Evolutionary conservation across 2,113 vertebrate species (phyloP).

Genomic region (Myanophis thanlyinensis): DNA sequence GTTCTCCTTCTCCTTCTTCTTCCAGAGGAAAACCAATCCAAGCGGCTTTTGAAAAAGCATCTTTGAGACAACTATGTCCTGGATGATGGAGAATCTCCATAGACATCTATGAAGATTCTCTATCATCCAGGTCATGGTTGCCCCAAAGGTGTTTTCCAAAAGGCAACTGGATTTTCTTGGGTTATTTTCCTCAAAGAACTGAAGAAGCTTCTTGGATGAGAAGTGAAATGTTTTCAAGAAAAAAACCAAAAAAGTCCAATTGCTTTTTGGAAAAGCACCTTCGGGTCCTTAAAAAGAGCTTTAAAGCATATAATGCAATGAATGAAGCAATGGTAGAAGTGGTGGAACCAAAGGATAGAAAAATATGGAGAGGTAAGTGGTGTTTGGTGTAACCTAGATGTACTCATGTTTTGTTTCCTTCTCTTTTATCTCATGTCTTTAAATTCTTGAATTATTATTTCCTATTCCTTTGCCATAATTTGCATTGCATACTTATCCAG

Average conservation of each 20-base stretch:
- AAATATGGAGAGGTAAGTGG: background rate
- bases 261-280: no score
- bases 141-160: no score
- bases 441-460: background rate
- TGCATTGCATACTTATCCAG: background rate
- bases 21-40: no score
- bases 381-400: background rate
- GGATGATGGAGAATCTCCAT: background rate
- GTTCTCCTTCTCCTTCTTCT: no score
- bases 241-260: background rate
- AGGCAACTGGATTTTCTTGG: no score
- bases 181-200: no score
- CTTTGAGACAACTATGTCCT: no score
- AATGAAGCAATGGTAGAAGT: background rate
- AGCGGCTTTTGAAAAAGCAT: no score
- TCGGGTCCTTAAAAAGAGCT: background rate
- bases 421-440: background rate
- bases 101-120: background rate
- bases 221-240: no score
- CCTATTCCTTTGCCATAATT: background rate
- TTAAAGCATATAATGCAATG: background rate
- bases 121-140: background rate
- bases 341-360: background rate
- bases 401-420: background rate
- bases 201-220: no score